Percentiles rank a stretch among this genome's conserved stretches.
Evolutionary conservation across 2,888 invertebrate species (phyloP).

Genomic region (Operophtera brumata): DNA sequence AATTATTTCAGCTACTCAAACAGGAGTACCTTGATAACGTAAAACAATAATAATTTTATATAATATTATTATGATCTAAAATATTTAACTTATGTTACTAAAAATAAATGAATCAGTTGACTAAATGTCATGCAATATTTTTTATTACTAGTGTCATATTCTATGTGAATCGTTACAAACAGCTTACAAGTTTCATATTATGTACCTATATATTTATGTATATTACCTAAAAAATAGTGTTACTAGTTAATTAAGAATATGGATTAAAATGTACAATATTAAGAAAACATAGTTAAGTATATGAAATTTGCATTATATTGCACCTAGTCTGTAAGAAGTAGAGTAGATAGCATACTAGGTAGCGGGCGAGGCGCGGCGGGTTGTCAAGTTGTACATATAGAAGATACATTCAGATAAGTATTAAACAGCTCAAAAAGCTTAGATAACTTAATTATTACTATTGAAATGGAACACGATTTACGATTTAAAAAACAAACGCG

Average conservation of each 20-base stretch:
- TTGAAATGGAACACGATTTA: background rate
- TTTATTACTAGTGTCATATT: too few relatives aligned
- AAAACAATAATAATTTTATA: background rate
- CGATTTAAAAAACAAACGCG: slow-evolving; percentile 22
- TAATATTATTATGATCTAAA: background rate
- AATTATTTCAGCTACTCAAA: slow-evolving; percentile 16
- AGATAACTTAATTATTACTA: background rate
- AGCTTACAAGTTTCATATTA: too few relatives aligned
- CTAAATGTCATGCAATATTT: background rate
- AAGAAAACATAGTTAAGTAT: slow-evolving; percentile 49
- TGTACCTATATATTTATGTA: too few relatives aligned
- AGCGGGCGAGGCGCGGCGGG: slow-evolving; percentile 44
- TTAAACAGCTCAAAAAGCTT: slow-evolving; percentile 1
- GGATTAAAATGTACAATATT: slow-evolving; percentile 36
- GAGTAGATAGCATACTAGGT: slow-evolving; percentile 59
- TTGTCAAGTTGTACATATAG: background rate
- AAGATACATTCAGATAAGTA: background rate
- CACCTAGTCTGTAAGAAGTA: slow-evolving; percentile 73
- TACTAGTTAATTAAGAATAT: background rate
- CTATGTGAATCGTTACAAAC: slow-evolving; percentile 37
- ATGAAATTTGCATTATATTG: slow-evolving; percentile 69
- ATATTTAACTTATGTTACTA: background rate
- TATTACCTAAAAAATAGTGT: too few relatives aligned
- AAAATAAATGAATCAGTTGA: background rate
- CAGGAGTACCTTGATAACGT: background rate